These are phyloP conservation scores for Bradynema listronoti DNA, from an alignment of 1,140 invertebrate species.

Conservation along the genomic window DNA sequence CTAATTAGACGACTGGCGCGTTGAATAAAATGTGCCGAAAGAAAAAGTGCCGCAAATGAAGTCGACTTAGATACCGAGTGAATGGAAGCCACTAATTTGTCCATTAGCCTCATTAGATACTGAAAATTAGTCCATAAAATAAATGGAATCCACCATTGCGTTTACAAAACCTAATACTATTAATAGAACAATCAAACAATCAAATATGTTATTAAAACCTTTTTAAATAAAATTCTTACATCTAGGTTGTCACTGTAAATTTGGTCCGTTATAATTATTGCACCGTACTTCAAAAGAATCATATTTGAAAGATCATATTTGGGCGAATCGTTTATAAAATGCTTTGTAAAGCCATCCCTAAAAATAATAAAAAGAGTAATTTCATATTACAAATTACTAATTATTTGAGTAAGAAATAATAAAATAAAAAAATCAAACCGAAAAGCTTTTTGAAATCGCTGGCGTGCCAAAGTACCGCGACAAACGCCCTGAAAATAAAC, in stretches of 20 bases:
- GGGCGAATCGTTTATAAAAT: too few species aligned
- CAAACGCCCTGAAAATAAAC: too few species aligned
- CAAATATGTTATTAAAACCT: background rate
- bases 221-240: background rate
- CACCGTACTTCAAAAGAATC: too few species aligned
- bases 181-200: background rate
- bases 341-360: too few species aligned
- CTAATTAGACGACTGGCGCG: conserved; percentile 29
- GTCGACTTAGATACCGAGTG: conserved; percentile 10
- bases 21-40: conserved; percentile 31
- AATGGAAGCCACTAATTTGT: conserved; percentile 22
- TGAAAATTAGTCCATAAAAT: conserved; percentile 21
- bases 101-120: conserved; percentile 5
- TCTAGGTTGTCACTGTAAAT: background rate
- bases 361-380: too few species aligned
- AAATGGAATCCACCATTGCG: background rate
- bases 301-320: too few species aligned
- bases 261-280: background rate
- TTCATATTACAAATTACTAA: too few species aligned
- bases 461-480: too few species aligned
- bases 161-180: background rate
- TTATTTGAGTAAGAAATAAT: too few species aligned
- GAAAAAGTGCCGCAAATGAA: conserved; percentile 39
- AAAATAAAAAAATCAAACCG: too few species aligned
- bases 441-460: too few species aligned